Base-by-base conservation (phyloP, 2,888 invertebrate genomes). In the Cristatella mucedo region DNA sequence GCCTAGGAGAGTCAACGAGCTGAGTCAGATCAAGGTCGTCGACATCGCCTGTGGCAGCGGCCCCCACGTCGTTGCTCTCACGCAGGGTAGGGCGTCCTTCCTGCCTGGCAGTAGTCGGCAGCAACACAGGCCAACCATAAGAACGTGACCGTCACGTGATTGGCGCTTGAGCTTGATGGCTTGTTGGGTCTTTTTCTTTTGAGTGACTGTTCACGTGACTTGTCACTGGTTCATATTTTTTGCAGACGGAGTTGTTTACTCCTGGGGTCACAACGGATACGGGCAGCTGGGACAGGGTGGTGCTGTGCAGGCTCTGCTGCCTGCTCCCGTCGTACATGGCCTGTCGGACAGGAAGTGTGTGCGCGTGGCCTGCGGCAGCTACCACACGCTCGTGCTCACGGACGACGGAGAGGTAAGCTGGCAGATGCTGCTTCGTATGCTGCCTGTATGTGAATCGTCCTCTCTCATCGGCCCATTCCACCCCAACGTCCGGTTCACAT, bases 221-320 rank as follows among this genome's bases (percentile, higher is more conserved):
- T n/a, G n/a, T n/a, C n/a, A n/a, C n/a, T n/a, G n/a, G n/a, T n/a
- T n/a, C n/a, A n/a, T n/a, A n/a, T n/a, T n/a, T 2, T 21, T 26
- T 38, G n/a, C 44, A 45, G 66, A 57, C 41, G 75, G 75, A 19
- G 67, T 71, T 47, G 59, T 75, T 2, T 75, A 68, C 54, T 68
- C 70, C 31, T 75, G 74, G 74, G 74, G 74, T 4, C 71, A 73
- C 54, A 75, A 75, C 58, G 71, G 70, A 3, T 73, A 71, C 46
- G 70, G 71, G 48, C 73, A 74, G 57, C 55, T 74, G 6, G 73
- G 74, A 32, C 72, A 72, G 47, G 74, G 73, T 21, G 68, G 69
- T 1, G 69, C 71, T 2, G 71, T 67, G 50, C 73, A 71, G 50
- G 69, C 69, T 6, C 55, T 68, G 0, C 55, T 57, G 11, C 75